phyloP scores from a whole-genome alignment of 2,888 invertebrate genomes.

The Phorcus lineatus region DNA sequence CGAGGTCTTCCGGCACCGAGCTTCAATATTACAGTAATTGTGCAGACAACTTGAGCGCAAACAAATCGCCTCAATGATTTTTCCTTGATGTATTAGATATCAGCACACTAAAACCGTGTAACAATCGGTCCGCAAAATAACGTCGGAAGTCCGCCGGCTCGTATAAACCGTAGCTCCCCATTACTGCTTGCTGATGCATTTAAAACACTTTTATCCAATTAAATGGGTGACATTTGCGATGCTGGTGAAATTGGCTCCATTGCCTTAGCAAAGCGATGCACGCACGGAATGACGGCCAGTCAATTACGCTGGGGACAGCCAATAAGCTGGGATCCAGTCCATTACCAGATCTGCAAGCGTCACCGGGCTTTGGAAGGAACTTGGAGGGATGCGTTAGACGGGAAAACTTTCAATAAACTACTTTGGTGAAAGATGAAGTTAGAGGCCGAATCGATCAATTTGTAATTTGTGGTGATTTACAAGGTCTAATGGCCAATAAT shows the following conservation, averaged over 20 bases:
- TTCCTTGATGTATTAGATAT: conserved; percentile 25
- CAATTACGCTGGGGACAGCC: conserved; percentile 22
- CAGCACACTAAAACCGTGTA: conserved; percentile 26
- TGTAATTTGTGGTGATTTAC: no score
- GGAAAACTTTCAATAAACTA: no score
- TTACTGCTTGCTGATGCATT: conserved; percentile 32
- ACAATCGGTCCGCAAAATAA: conserved; percentile 29
- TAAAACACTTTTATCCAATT: conserved; percentile 40
- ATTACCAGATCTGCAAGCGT: neutral
- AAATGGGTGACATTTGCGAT: conserved; percentile 31
- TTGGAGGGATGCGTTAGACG: no score
- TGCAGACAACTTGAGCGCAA: conserved; percentile 28
- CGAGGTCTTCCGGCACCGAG: conserved; percentile 7
- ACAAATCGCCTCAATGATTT: conserved; percentile 21
- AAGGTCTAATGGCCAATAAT: no score
- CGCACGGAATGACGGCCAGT: conserved; percentile 19
- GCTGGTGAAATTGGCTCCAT: conserved; percentile 26
- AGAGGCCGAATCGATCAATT: no score
- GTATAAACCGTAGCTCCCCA: conserved; percentile 25
- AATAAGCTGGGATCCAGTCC: neutral
- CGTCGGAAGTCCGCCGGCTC: conserved; percentile 27
- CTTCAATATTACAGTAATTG: conserved; percentile 23
- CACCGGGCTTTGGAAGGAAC: neutral
- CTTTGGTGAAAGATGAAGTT: no score
- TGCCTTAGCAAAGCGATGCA: neutral